Base-by-base conservation (phyloP, 2,888 invertebrate species). In the Trichopria drosophilae region DNA sequence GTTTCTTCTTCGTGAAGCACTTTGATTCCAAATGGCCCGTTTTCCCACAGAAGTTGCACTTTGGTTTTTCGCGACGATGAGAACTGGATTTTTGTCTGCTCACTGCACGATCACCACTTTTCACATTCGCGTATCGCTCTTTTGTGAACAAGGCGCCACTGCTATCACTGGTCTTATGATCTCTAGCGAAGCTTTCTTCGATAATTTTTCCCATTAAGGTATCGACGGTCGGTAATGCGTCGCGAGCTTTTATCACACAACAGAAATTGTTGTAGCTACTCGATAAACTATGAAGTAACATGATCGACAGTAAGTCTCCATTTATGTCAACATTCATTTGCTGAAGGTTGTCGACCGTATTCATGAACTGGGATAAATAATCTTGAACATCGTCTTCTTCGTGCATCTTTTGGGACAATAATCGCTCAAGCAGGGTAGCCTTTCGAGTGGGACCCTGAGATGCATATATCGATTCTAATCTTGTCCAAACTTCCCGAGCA, bases 361-460 rank as follows among this genome's bases (percentile, higher is more conserved):
- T 41, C 22, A 46, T 37, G 15, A 53, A 43, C 3, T 28, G 26
- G 1, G 43, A 35, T 15, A 53, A 13, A 16, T 53, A 46, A 22
- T 50, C 50, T 16, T 32, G 23, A 6, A 53, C 36, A 22, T 53
- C 50, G 6, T 41, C 53, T 4, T 22, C 43, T 9, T 41, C 40
- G 5, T 16, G 16, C 53, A 56, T 56, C 34, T 45, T 49, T 12
- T 50, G 39, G 15, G 43, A 40, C 1, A 42, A 4, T 1, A 32
- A 23, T 13, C 37, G 41, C 24, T 48, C 42, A 13, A 55, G 39
- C n/a, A 55, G 26, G 6, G 40, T 46, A 6, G 52, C 52, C 23
- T 55, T 53, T 19, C 42, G 22, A 6, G 53, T 51, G 24, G 52
- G 52, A 2, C 52, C 52, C 29, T 48, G 37, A 1, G 52, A 52